phyloP scores from a whole-genome alignment of 2,113 vertebrate species.

The Myrmecobius fasciatus region DNA sequence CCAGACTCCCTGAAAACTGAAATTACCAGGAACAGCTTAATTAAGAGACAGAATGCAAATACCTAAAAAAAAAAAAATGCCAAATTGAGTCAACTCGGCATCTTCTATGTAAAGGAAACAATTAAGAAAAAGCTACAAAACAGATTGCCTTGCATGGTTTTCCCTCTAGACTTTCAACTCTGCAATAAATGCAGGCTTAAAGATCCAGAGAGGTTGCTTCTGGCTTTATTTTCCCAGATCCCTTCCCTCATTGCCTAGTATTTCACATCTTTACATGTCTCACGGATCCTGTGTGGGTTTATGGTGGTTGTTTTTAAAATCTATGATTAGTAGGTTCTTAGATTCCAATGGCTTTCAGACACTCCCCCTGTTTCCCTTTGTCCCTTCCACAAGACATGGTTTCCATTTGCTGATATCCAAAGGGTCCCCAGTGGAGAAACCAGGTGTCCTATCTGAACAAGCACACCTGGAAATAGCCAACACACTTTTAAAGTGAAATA shows the following conservation, averaged over 20 bases:
- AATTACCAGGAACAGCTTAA: slow-evolving; percentile 51
- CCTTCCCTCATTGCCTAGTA: neutral
- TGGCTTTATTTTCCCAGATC: slow-evolving; percentile 43
- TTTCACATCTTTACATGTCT: slow-evolving; percentile 15
- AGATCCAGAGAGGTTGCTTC: slow-evolving; percentile 47
- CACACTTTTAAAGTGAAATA: rapidly evolving
- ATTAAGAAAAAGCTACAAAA: slow-evolving; percentile 54
- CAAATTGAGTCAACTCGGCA: slow-evolving; percentile 65
- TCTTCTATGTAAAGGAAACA: slow-evolving; percentile 59
- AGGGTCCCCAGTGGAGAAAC: neutral
- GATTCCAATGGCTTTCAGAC: neutral
- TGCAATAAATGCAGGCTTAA: slow-evolving; percentile 30
- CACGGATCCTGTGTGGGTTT: slow-evolving; percentile 5
- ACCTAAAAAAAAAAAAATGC: slow-evolving; percentile 60
- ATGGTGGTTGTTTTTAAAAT: neutral
- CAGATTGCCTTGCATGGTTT: slow-evolving; percentile 59
- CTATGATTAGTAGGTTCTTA: neutral
- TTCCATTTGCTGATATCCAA: slow-evolving; percentile 40
- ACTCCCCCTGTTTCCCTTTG: neutral
- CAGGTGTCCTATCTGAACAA: neutral
- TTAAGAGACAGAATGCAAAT: slow-evolving; percentile 66
- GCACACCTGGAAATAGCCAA: neutral
- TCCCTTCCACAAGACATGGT: slow-evolving; percentile 20
- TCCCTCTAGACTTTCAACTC: slow-evolving; percentile 47
- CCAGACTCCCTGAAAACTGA: slow-evolving; percentile 2